Evolutionary conservation across 2,888 invertebrate species (phyloP).

Genomic region (Cremastobaeus sp.): DNA sequence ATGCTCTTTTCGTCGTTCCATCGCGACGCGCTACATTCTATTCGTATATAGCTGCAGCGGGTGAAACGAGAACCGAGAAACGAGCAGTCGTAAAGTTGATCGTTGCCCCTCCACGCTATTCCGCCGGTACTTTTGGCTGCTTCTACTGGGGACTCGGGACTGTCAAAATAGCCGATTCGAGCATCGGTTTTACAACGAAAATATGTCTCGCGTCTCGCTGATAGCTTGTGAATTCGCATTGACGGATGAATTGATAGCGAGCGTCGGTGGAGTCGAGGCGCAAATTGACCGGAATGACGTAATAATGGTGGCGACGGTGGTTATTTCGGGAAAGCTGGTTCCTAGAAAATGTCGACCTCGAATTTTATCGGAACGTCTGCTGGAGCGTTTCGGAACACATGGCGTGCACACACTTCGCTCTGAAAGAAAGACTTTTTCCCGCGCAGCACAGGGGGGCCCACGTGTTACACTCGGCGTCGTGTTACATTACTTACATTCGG

Average conservation of each 20-base stretch:
- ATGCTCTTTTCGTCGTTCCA: too few relatives aligned
- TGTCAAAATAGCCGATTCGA: slow-evolving; percentile 78
- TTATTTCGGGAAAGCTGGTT: slow-evolving; percentile 50
- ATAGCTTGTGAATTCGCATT: slow-evolving; percentile 12
- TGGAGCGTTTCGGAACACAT: slow-evolving; percentile 70
- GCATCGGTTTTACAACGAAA: slow-evolving; percentile 72
- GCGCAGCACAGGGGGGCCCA: slow-evolving; percentile 71
- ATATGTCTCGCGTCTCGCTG: slow-evolving; percentile 29
- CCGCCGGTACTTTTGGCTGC: slow-evolving; percentile 28
- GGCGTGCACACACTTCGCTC: slow-evolving; percentile 72
- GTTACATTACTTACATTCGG: not conserved
- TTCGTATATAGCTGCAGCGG: too few relatives aligned
- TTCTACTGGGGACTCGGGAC: too few relatives aligned
- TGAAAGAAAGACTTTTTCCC: slow-evolving; percentile 76
- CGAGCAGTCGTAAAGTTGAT: slow-evolving; percentile 76
- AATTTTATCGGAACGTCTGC: slow-evolving; percentile 49
- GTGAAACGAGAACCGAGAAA: too few relatives aligned
- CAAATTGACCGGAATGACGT: slow-evolving; percentile 38
- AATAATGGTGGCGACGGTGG: slow-evolving; percentile 3
- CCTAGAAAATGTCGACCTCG: slow-evolving; percentile 46
- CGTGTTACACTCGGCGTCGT: slow-evolving; percentile 63
- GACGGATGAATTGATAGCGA: slow-evolving; percentile 29
- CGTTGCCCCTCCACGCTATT: slow-evolving; percentile 50
- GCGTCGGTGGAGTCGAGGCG: slow-evolving; percentile 7
- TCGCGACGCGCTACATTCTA: too few relatives aligned